These are phyloP conservation scores for Tyrophagus putrescentiae DNA, from an alignment of 1,140 invertebrate species.

Conservation along the genomic window DNA sequence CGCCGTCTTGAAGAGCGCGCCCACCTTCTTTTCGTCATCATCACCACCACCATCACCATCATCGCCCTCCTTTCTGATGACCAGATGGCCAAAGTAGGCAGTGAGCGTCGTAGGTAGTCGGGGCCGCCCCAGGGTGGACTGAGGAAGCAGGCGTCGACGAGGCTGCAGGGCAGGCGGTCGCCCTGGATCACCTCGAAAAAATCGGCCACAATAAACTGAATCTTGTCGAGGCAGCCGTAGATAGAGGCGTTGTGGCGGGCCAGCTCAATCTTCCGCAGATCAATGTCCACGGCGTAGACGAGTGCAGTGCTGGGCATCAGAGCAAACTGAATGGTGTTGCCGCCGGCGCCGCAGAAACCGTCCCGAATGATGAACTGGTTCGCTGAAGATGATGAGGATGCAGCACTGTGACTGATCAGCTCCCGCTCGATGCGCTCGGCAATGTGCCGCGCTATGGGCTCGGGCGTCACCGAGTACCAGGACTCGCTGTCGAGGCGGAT, in stretches of 20 bases:
- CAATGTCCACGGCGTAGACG: slow-evolving; percentile 90
- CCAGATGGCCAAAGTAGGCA: slow-evolving; percentile 73
- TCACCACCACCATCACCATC: no score
- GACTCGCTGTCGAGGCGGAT: slow-evolving; percentile 75
- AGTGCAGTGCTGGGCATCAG: slow-evolving; percentile 63
- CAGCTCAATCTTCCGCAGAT: slow-evolving; percentile 66
- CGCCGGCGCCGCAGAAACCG: slow-evolving; percentile 93
- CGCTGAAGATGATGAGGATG: no score
- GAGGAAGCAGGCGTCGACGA: slow-evolving; percentile 71
- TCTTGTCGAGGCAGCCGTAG: slow-evolving; percentile 72
- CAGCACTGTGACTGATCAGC: no score
- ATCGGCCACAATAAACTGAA: slow-evolving; percentile 85
- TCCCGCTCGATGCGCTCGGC: slow-evolving; percentile 52
- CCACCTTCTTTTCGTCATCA: no score
- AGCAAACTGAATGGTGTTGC: slow-evolving; percentile 94
- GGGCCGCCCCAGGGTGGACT: slow-evolving; percentile 96
- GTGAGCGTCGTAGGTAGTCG: slow-evolving; percentile 70
- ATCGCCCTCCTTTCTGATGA: no score
- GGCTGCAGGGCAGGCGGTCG: slow-evolving; percentile 27
- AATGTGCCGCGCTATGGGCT: slow-evolving; percentile 77
- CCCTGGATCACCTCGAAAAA: slow-evolving; percentile 54
- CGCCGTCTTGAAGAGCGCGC: no score
- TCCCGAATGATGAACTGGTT: slow-evolving; percentile 58
- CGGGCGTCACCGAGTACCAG: slow-evolving; percentile 98
- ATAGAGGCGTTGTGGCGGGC: slow-evolving; percentile 74